Base-by-base conservation (phyloP, 2,888 invertebrate species). In the Calameuta pallipes region DNA sequence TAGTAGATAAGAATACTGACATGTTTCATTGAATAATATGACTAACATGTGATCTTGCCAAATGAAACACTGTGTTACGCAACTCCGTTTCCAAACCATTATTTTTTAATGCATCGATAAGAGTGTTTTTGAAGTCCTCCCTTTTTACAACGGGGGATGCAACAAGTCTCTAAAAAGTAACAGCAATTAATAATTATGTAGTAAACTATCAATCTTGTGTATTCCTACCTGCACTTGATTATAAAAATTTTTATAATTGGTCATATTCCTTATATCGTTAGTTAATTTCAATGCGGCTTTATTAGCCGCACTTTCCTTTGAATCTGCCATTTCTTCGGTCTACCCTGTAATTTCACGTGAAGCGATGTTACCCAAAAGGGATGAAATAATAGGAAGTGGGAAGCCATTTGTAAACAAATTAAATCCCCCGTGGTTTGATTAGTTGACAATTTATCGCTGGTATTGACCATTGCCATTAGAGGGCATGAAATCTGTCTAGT, bases 41-140 rank as follows among this genome's bases (percentile, higher is more conserved):
- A 83, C 80, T 71, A 80, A 91, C 90, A 80, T 93, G 93, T 76
- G 93, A 93, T 82, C 96, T 94, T 82, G 96, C 94, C 95, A 96
- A 96, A 91, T 96, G 96, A 91, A 95, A 97, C 75, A 97, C 95
- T 80, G 96, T 96, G 88, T 97, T 97, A 84, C 96, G 94, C 80
- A 97, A 93, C 90, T 97, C 95, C 6, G 95, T 96, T 89, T 97
- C 97, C 85, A 97, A 92, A 6, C 96, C 97, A 81, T 95, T 95
- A 81, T 94, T 94, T 91, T 95, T 96, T 92, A 97, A 95, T 36
- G 96, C 95, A 84, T 95, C 94, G 83, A 96, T 93, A 80, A 97
- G 92, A 0, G 96, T 95, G 83, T 94, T 94, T 90, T 95, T 95
- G 89, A 97, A 96, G 89, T 97, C 95, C 82, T 95, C 94, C 85